phyloP scores from a whole-genome alignment of 2,797 vertebrate genomes.

The Nasua narica region DNA sequence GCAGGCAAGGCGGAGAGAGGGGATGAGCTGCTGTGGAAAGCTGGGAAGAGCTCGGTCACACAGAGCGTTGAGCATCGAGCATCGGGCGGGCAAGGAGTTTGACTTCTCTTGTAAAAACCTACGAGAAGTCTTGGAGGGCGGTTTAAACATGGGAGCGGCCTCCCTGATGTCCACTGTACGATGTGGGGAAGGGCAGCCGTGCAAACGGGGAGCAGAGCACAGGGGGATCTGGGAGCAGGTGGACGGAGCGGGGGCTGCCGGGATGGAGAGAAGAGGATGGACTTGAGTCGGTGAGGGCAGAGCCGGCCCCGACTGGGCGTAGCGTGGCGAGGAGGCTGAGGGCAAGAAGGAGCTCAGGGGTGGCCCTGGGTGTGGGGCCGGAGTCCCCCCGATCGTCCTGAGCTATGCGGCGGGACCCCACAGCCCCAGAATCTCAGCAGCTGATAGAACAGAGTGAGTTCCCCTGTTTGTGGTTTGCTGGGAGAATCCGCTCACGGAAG shows the following conservation, averaged over 20 bases:
- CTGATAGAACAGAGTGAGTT: neutral
- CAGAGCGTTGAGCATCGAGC: accelerated
- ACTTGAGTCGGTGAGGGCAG: accelerated
- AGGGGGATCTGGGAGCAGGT: no score
- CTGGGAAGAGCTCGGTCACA: accelerated
- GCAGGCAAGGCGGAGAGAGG: accelerated
- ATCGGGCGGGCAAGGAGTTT: accelerated
- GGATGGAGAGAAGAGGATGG: neutral
- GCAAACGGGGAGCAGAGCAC: neutral
- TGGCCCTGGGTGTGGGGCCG: neutral
- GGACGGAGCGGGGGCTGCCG: accelerated
- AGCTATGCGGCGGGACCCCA: neutral
- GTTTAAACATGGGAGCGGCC: accelerated
- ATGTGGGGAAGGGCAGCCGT: neutral
- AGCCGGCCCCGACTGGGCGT: accelerated
- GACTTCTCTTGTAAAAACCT: neutral
- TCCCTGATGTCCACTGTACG: neutral
- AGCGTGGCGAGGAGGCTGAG: accelerated
- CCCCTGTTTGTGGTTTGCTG: neutral
- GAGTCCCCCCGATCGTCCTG: neutral
- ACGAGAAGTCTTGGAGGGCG: neutral
- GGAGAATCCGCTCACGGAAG: neutral
- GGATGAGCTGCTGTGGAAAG: accelerated
- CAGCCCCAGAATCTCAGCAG: neutral
- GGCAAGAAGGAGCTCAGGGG: neutral